These are phyloP conservation scores for Gandaritis pyraliata DNA, from an alignment of 2,888 invertebrate species.

Conservation along the genomic window DNA sequence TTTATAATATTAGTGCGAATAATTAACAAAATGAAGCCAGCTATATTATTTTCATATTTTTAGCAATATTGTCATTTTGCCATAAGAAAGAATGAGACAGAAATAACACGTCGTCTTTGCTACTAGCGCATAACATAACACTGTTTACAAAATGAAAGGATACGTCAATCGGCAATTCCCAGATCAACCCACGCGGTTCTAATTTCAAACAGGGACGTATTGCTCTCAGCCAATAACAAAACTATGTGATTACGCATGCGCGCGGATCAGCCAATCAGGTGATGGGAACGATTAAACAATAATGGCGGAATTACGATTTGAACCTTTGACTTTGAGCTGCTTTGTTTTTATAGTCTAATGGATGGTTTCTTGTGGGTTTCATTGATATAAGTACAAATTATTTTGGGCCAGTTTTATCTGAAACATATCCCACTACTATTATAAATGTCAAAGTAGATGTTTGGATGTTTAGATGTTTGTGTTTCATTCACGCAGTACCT, in stretches of 20 bases:
- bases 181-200: slow-evolving; percentile 57
- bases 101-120: no score
- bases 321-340: not conserved
- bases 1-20: no score
- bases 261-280: slow-evolving; percentile 60
- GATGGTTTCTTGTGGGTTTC: not conserved
- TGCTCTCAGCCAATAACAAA: slow-evolving; percentile 58
- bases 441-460: no score
- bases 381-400: no score
- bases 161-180: slow-evolving; percentile 31
- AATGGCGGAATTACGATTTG: slow-evolving; percentile 50
- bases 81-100: no score
- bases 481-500: no score
- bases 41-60: no score
- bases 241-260: slow-evolving; percentile 52
- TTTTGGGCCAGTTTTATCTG: no score
- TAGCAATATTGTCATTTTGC: no score
- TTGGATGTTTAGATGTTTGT: no score
- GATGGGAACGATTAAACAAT: slow-evolving; percentile 53
- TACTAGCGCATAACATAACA: not conserved
- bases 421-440: no score
- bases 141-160: slow-evolving; percentile 19
- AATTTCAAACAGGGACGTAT: slow-evolving; percentile 64
- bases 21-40: no score
- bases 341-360: not conserved